A percentile compares a stretch with the other conserved stretches of the same genome.
These are phyloP conservation scores for Leptoteleia sp. DNA, from an alignment of 1,140 invertebrate genomes.

Conservation along the genomic window DNA sequence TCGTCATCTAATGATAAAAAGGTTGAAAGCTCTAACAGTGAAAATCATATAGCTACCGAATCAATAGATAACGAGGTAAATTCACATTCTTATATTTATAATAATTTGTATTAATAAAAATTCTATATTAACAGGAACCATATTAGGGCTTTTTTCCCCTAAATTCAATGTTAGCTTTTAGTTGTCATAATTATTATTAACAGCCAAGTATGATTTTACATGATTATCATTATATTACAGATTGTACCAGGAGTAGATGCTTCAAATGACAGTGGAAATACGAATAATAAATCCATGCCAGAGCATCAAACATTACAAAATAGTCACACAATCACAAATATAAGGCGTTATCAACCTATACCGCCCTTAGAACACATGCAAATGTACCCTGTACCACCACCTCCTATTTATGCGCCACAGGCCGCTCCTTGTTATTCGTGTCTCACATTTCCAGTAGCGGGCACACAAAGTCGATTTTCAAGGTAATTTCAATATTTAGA, in stretches of 20 bases:
- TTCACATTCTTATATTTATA: too few relatives aligned
- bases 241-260: constrained; percentile 66
- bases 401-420: constrained; percentile 75
- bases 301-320: constrained; percentile 75
- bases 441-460: constrained; percentile 75
- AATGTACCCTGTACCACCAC: constrained; percentile 74
- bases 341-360: constrained; percentile 77
- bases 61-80: constrained; percentile 75
- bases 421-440: constrained; percentile 76
- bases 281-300: constrained; percentile 71
- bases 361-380: constrained; percentile 76
- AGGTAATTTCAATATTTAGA: constrained; percentile 68
- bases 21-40: constrained; percentile 69
- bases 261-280: constrained; percentile 69
- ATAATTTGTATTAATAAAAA: too few relatives aligned
- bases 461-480: constrained; percentile 76
- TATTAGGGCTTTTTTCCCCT: too few relatives aligned
- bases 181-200: too few relatives aligned
- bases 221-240: too few relatives aligned
- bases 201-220: too few relatives aligned
- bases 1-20: constrained; percentile 72
- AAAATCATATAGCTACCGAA: constrained; percentile 69
- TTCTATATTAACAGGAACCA: too few relatives aligned
- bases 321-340: constrained; percentile 74
- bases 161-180: too few relatives aligned